Evolutionary conservation across 2,113 vertebrate genomes (phyloP), one percentile per base, ranked within the genome.

Genomic region (Canis aureus): DNA sequence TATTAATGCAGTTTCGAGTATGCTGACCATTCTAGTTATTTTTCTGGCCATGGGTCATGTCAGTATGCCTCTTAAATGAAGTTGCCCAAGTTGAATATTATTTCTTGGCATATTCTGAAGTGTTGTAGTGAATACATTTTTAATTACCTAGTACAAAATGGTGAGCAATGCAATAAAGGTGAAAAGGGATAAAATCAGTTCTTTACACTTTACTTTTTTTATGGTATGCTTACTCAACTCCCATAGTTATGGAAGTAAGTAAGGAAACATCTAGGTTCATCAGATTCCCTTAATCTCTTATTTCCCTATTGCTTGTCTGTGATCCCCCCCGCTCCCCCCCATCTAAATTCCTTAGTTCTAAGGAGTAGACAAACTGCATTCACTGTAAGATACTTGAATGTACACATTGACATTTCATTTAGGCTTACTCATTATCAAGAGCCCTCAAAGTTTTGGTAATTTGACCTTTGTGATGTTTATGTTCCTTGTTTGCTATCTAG

Each of bases 51-150:
- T 57, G 64, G 22, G 25, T 49, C 66, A 88, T 96, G 66, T 67
- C 66, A 83, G 10, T 87, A 76, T 60, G 32, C 66, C 4, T n/a
- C 55, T 64, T 81, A 57, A 57, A 64, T 85, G 53, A 66, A 29
- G 9, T 62, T 94, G 38, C 27, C 64, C 35, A 64, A 10, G 38
- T 73, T 91, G 73, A 93, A 38, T 60, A 80, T 85, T 85, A 83
- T 91, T 80, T 94, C n/a, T 79, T 71, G 43, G 64, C 57, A 91
- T 71, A 91, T 80, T 91, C 49, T 86, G n/a, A 91, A 73, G 83
- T 64, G 59, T 78, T 76, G 0, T 43, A 67, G 9, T 57, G 22
- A 86, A 88, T 82, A 25, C 12, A 43, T 23, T 94, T 90, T 82
- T 60, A 81, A 22, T 74, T 23, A 91, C 27, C 32, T 10, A 82